phyloP scores from a whole-genome alignment of 2,113 vertebrate genomes.

The Salvelinus alpinus region DNA sequence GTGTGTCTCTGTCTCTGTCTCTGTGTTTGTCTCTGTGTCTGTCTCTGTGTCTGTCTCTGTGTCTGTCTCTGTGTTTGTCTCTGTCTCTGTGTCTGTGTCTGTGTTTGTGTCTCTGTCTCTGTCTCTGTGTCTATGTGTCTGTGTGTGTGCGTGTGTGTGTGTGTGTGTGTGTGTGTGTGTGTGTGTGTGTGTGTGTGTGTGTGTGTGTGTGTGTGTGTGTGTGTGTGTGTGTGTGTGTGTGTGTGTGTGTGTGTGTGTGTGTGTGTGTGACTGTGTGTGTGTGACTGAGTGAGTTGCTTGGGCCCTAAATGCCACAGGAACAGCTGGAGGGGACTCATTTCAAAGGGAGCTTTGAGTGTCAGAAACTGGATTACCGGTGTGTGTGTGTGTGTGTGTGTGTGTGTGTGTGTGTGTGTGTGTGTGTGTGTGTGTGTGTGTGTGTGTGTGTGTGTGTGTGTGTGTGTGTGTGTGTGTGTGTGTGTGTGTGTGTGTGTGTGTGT shows the following conservation, averaged over 20 bases:
- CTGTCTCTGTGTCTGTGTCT: neutral
- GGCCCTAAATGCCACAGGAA: conserved; percentile 35
- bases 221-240: neutral
- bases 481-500: no score
- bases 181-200: neutral
- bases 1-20: neutral
- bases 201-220: neutral
- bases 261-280: neutral
- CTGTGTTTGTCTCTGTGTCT: neutral
- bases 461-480: neutral
- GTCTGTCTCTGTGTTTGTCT: neutral
- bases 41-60: no score
- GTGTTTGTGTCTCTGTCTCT: no score
- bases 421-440: no score
- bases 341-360: conserved; percentile 55
- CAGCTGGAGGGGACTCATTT: conserved; percentile 63
- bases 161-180: no score
- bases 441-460: no score
- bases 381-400: neutral
- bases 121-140: neutral
- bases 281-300: neutral
- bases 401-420: no score
- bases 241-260: neutral
- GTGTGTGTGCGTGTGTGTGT: neutral
- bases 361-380: conserved; percentile 39